Evolutionary conservation across 2,797 vertebrate species (phyloP).

Genomic region (Bothrops alternatus): DNA sequence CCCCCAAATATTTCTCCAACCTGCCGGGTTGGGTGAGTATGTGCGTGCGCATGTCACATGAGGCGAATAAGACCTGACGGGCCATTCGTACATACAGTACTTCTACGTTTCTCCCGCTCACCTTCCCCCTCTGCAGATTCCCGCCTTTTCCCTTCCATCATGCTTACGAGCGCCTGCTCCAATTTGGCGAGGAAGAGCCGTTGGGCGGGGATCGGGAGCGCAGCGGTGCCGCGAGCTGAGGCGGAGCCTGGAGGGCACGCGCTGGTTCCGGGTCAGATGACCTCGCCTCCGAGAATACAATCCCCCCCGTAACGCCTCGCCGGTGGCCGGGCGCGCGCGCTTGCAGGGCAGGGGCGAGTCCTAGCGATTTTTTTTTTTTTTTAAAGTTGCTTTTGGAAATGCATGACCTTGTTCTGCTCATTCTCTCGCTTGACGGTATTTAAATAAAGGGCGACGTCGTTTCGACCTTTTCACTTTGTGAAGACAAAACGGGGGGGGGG

Average conservation of each 20-base stretch:
- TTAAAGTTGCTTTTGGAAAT: not conserved
- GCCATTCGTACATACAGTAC: not conserved
- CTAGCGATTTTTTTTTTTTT: too few species aligned
- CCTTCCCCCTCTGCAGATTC: slow-evolving; percentile 10
- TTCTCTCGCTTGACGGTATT: not conserved
- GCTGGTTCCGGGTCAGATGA: not conserved
- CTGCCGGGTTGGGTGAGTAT: not conserved
- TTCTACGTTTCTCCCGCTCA: not conserved
- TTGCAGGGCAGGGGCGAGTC: too few species aligned
- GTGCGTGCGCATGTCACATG: not conserved
- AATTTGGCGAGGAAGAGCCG: not conserved
- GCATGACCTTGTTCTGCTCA: too few species aligned
- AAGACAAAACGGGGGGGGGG: not conserved
- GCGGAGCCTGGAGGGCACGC: not conserved
- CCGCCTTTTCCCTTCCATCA: slow-evolving; percentile 25
- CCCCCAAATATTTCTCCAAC: not conserved
- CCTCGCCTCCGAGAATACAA: not conserved
- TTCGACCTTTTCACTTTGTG: not conserved
- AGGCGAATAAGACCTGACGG: not conserved
- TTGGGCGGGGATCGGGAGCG: not conserved
- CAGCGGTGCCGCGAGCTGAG: not conserved
- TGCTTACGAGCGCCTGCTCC: too few species aligned
- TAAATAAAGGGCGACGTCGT: not conserved
- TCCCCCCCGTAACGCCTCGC: too few species aligned
- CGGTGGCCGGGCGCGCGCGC: not conserved